A percentile compares a stretch with the other conserved stretches of the same genome.
phyloP scores from a whole-genome alignment of 2,113 vertebrate species.

The Zosterops borbonicus region DNA sequence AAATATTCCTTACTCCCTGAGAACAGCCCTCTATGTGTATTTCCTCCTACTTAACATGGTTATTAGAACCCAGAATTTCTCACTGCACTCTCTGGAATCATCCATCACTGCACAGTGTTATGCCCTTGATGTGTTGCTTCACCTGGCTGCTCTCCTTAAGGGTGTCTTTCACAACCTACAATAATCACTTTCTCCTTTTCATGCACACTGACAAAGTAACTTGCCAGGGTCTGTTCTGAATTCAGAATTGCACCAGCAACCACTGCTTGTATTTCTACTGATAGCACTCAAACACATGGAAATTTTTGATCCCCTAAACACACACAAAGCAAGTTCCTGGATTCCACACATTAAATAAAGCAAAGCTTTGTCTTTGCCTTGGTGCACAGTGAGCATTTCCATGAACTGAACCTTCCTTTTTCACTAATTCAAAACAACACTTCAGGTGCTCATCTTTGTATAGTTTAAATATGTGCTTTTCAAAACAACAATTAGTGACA shows the following conservation, averaged over 20 bases:
- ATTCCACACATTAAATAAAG: not conserved
- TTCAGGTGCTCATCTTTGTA: not conserved
- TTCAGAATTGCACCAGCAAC: not conserved
- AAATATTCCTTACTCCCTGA: not conserved
- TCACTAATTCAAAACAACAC: not conserved
- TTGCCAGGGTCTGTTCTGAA: not conserved
- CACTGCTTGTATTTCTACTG: not conserved
- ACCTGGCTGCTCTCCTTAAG: not conserved
- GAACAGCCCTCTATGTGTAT: not conserved
- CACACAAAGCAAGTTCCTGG: not conserved
- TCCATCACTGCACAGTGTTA: not conserved
- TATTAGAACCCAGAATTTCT: not conserved
- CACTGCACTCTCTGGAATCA: not conserved
- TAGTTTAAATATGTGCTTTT: not conserved
- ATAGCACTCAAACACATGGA: not conserved
- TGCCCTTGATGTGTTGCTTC: not conserved
- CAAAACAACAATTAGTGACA: not conserved
- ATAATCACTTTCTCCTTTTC: not conserved
- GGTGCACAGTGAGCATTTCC: not conserved
- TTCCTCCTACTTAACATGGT: not conserved
- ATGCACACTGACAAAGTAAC: not conserved
- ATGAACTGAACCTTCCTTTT: not conserved
- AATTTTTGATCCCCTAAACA: not conserved
- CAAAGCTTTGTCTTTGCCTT: not conserved
- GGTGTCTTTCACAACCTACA: conserved; percentile 3